These are phyloP conservation scores for Zhengitettix transpicula DNA, from an alignment of 2,888 invertebrate species.

Conservation along the genomic window DNA sequence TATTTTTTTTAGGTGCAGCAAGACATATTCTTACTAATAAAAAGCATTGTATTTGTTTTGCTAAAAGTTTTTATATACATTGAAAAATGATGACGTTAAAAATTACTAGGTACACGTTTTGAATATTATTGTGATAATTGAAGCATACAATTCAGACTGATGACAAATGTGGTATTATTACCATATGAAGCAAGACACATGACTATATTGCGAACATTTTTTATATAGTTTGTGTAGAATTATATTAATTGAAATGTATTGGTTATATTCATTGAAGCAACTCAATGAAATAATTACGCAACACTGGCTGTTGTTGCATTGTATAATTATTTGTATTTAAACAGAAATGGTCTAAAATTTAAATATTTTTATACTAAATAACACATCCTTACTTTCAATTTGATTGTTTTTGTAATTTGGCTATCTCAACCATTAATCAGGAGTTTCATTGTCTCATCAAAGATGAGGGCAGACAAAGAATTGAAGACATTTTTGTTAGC, in stretches of 20 bases:
- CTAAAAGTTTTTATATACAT: background rate
- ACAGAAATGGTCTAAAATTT: constrained; percentile 7
- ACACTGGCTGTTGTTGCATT: background rate
- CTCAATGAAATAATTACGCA: background rate
- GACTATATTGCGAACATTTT: background rate
- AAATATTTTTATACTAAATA: constrained; percentile 11
- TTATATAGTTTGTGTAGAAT: background rate
- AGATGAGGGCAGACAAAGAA: no score
- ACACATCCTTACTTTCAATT: constrained; percentile 3
- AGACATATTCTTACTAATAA: background rate
- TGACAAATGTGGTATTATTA: background rate
- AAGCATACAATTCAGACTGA: background rate
- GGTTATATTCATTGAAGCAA: background rate
- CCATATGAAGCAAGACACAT: constrained; percentile 10
- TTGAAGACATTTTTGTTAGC: no score
- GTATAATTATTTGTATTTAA: constrained; percentile 4
- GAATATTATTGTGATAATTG: background rate
- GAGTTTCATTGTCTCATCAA: no score
- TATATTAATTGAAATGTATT: background rate
- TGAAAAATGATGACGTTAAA: no score
- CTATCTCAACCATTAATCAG: no score
- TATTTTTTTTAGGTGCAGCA: background rate
- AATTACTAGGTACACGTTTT: background rate
- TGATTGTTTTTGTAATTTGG: no score
- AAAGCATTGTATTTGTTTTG: background rate